A percentile compares a stretch with the other conserved stretches of the same genome.
Conservation (phyloP, 1,140 invertebrate species). For the Pentalonia nigronervosa region DNA sequence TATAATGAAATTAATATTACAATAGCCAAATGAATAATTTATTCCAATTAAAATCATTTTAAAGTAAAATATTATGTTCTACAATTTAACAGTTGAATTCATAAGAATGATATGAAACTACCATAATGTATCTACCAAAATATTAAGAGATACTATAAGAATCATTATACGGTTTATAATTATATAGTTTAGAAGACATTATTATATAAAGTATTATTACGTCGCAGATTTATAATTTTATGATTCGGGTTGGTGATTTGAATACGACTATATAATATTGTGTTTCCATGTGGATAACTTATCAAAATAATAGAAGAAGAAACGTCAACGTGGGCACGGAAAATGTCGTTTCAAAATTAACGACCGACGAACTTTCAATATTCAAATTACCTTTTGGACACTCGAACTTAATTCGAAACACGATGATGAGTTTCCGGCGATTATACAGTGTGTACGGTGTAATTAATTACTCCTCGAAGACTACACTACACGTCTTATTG, state of each 20-base stretch:
- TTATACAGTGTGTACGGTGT: not conserved
- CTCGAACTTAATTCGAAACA: not conserved
- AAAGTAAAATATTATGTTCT: no score
- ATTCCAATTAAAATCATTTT: no score
- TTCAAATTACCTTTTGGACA: slow-evolving; percentile 31
- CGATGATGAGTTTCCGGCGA: not conserved
- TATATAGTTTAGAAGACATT: not conserved
- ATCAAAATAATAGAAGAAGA: not conserved
- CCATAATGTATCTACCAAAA: no score
- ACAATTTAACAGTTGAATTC: no score
- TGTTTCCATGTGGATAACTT: not conserved
- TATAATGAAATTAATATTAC: no score
- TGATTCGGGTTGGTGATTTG: not conserved
- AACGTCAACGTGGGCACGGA: not conserved
- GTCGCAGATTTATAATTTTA: not conserved
- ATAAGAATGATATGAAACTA: no score
- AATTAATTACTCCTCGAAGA: slow-evolving; percentile 25
- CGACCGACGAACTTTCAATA: not conserved
- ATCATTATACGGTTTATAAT: not conserved
- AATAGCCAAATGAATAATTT: no score
- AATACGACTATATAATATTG: not conserved
- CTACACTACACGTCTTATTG: not conserved
- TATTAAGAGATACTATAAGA: not conserved
- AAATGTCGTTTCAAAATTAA: not conserved
- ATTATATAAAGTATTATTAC: not conserved